These are phyloP conservation scores for Pteropus rufus DNA, from an alignment of 2,797 vertebrate genomes.

Conservation along the genomic window DNA sequence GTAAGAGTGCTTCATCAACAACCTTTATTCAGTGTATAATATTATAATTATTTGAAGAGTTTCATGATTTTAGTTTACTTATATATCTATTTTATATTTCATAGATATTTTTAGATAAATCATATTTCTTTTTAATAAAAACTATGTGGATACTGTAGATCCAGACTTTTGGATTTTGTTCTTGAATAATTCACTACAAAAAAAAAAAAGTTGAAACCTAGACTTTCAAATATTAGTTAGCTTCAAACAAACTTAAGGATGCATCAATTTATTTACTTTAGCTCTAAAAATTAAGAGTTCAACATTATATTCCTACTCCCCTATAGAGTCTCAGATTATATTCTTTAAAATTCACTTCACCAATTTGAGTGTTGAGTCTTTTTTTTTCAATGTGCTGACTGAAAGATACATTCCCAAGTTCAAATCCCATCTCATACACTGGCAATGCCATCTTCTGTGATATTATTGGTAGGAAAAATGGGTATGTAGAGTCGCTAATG, in stretches of 20 bases:
- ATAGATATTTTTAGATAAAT: constrained; percentile 12
- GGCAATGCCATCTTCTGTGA: not conserved
- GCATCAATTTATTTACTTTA: not conserved
- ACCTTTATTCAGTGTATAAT: not conserved
- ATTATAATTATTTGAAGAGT: not conserved
- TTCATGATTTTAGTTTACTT: not conserved
- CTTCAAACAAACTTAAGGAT: not conserved
- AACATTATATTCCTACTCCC: not conserved
- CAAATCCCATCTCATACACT: not conserved
- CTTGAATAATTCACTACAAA: not conserved
- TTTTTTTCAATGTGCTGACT: not conserved
- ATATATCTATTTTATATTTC: not conserved
- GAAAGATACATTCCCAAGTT: not conserved
- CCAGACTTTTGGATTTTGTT: not conserved
- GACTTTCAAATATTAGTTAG: not conserved
- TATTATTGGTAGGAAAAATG: not conserved
- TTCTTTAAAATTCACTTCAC: not conserved
- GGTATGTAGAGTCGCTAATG: not conserved
- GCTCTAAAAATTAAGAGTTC: not conserved
- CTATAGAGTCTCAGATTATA: not conserved
- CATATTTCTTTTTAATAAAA: not conserved
- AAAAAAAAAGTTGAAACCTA: not conserved
- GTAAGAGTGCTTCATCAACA: not conserved
- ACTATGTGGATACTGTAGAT: not conserved
- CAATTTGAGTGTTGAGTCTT: not conserved